These are phyloP conservation scores for Stictonetta naevosa DNA, from an alignment of 2,113 vertebrate genomes.

Conservation along the genomic window DNA sequence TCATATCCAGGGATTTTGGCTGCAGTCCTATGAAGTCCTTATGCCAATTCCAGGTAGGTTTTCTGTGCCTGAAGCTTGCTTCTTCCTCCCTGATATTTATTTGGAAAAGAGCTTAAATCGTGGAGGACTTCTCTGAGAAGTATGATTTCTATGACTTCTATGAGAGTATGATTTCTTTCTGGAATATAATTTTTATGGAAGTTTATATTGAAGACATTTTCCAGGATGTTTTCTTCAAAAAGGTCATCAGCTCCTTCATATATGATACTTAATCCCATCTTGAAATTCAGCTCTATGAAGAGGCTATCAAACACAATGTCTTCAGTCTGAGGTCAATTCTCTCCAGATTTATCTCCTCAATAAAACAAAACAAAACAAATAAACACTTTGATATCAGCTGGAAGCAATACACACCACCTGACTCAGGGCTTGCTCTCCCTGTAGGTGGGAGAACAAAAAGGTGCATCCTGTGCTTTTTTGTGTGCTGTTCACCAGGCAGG, in stretches of 20 bases:
- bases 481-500: not conserved
- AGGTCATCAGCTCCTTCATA: not conserved
- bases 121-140: not conserved
- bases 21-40: not conserved
- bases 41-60: not conserved
- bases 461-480: not conserved
- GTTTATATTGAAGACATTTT: not conserved
- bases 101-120: not conserved
- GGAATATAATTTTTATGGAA: not conserved
- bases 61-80: not conserved
- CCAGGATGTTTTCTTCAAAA: not conserved
- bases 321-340: not conserved
- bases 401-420: not conserved
- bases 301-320: not conserved
- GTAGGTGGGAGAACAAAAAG: not conserved
- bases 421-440: not conserved
- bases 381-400: not conserved
- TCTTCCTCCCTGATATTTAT: not conserved
- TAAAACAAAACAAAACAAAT: not conserved
- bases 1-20: conserved; percentile 26
- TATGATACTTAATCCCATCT: not conserved
- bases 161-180: not conserved
- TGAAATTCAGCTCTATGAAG: not conserved
- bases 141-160: not conserved
- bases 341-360: not conserved